These are phyloP conservation scores for Mus pahari DNA, from an alignment of 2,113 vertebrate species.

Conservation along the genomic window DNA sequence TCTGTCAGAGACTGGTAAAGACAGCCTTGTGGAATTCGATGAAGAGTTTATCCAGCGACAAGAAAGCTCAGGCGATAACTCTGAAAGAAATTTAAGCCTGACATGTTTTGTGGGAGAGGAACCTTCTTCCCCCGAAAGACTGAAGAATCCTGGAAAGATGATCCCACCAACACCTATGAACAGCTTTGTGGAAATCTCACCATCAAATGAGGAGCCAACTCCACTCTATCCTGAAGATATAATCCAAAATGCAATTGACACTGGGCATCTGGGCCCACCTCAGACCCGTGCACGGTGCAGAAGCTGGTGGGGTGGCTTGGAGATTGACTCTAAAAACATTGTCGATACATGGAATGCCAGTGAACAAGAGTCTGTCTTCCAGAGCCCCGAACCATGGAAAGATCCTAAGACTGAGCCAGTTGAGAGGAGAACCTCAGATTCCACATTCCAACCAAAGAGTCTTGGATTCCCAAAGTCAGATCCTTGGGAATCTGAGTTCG, in stretches of 20 bases:
- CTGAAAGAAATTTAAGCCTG: constrained; percentile 82
- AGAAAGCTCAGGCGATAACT: constrained; percentile 78
- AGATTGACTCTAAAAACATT: constrained; percentile 87
- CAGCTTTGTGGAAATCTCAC: constrained; percentile 92
- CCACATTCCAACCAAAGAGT: constrained; percentile 84
- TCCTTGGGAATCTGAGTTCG: constrained; percentile 82
- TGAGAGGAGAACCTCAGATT: constrained; percentile 86
- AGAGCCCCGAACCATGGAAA: constrained; percentile 87
- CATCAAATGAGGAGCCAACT: constrained; percentile 88
- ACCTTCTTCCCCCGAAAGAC: constrained; percentile 81
- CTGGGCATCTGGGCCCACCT: constrained; percentile 85
- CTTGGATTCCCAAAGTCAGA: constrained; percentile 73
- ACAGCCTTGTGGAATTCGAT: constrained; percentile 88
- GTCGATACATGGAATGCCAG: constrained; percentile 87
- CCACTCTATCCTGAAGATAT: constrained; percentile 91
- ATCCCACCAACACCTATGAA: constrained; percentile 94
- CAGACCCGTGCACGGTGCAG: constrained; percentile 86
- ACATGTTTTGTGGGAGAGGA: constrained; percentile 80
- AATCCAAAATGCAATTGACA: constrained; percentile 88
- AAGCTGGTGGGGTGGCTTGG: constrained; percentile 93
- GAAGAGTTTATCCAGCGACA: constrained; percentile 82
- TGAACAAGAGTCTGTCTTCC: constrained; percentile 88
- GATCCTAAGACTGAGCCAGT: constrained; percentile 79
- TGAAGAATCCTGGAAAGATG: constrained; percentile 85
- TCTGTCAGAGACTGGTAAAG: constrained; percentile 83